These are phyloP conservation scores for Sebastes taczanowskii DNA, from an alignment of 2,797 vertebrate genomes.

Conservation along the genomic window DNA sequence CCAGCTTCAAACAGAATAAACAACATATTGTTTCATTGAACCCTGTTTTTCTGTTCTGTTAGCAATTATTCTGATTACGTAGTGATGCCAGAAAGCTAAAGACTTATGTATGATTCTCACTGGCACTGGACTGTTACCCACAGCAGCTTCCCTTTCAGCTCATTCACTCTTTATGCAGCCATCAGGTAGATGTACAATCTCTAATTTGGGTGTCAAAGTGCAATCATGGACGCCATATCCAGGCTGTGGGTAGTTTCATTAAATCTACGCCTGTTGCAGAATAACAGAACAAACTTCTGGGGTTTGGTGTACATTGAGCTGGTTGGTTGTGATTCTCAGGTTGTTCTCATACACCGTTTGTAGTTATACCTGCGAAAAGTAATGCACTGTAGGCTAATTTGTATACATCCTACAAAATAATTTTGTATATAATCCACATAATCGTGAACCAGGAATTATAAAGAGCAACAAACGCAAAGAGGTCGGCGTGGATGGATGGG, in stretches of 20 bases:
- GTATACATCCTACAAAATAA: too few species aligned
- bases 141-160: neutral
- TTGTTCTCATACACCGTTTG: neutral
- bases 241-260: neutral
- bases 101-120: neutral
- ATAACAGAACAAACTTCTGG: neutral
- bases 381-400: too few species aligned
- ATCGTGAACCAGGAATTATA: too few species aligned
- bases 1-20: constrained; percentile 42
- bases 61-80: neutral
- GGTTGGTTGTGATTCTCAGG: neutral
- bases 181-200: neutral
- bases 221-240: neutral
- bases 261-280: neutral
- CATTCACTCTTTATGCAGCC: neutral
- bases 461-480: too few species aligned
- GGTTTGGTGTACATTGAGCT: neutral
- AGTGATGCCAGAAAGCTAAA: neutral
- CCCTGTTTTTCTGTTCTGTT: neutral
- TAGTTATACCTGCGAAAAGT: too few species aligned
- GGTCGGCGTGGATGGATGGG: too few species aligned
- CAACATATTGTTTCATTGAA: neutral
- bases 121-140: neutral
- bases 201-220: neutral
- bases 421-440: too few species aligned